Evolutionary conservation across 2,113 vertebrate genomes (phyloP).

Genomic region (Rhea americana): DNA sequence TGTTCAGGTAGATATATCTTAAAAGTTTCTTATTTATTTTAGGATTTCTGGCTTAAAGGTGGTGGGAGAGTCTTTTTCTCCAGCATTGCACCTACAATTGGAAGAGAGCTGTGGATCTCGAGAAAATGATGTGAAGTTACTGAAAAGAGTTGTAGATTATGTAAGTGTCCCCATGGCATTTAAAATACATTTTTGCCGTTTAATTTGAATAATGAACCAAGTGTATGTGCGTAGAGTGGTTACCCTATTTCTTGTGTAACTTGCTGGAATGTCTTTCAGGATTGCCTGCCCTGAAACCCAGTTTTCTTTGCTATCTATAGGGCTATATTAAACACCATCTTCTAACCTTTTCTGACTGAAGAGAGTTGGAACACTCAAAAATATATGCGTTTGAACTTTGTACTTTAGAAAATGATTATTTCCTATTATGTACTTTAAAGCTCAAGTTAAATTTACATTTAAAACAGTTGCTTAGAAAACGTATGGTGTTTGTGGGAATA

Average conservation of each 20-base stretch:
- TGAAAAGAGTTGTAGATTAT: constrained; percentile 85
- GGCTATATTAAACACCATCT: neutral
- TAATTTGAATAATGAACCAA: neutral
- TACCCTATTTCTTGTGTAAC: neutral
- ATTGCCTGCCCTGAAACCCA: neutral
- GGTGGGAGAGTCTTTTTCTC: constrained; percentile 83
- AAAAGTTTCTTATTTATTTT: constrained; percentile 33
- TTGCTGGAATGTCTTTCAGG: neutral
- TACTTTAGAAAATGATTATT: neutral
- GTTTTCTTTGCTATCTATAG: neutral
- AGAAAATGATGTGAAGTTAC: constrained; percentile 83
- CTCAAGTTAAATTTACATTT: neutral
- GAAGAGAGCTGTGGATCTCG: constrained; percentile 84
- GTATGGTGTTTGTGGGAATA: neutral
- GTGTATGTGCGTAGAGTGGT: neutral
- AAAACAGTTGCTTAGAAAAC: neutral
- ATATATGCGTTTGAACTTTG: neutral
- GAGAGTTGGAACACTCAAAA: neutral
- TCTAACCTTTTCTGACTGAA: neutral
- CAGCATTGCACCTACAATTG: constrained; percentile 90
- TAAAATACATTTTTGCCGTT: neutral
- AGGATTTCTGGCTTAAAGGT: constrained; percentile 88
- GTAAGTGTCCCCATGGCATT: constrained; percentile 73
- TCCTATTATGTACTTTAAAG: neutral
- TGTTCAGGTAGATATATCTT: neutral